A percentile compares a stretch with the other conserved stretches of the same genome.
Conservation (phyloP, 2,797 vertebrate genomes). For the Prunella strophiata region DNA sequence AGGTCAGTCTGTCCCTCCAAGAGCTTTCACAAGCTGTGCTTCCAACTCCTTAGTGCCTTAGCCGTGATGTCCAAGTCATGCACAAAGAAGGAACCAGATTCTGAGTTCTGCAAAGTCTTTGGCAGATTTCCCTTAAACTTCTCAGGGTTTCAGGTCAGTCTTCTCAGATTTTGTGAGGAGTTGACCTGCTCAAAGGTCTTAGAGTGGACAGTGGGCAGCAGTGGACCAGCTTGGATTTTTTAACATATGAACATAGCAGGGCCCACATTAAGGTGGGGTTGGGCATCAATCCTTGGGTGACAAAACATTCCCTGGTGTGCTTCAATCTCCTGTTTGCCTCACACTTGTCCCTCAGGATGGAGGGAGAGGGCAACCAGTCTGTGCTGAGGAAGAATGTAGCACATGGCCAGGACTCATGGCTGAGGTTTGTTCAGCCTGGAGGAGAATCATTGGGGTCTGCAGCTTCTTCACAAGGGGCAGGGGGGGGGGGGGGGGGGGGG, state of each 20-base stretch:
- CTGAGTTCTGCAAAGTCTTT: not conserved
- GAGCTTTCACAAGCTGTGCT: not conserved
- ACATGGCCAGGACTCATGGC: not conserved
- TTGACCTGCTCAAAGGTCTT: not conserved
- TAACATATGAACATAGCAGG: fast-evolving
- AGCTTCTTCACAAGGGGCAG: not conserved
- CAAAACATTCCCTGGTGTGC: not conserved
- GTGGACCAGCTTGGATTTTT: not conserved
- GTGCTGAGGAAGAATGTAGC: not conserved
- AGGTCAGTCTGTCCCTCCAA: conserved; percentile 5
- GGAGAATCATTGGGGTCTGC: not conserved
- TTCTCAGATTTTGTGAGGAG: not conserved
- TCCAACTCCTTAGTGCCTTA: not conserved
- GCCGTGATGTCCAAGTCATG: not conserved
- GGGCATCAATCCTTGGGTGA: not conserved
- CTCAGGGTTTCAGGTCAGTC: not conserved
- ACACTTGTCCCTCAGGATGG: not conserved
- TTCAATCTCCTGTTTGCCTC: not conserved
- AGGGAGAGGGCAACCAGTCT: not conserved
- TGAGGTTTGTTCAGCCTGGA: not conserved
- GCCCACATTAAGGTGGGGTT: not conserved
- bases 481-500: no score
- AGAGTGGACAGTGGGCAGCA: not conserved
- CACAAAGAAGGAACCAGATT: not conserved
- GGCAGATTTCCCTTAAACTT: not conserved